phyloP scores from a whole-genome alignment of 2,888 invertebrate genomes.

The Limnephilus auricula region DNA sequence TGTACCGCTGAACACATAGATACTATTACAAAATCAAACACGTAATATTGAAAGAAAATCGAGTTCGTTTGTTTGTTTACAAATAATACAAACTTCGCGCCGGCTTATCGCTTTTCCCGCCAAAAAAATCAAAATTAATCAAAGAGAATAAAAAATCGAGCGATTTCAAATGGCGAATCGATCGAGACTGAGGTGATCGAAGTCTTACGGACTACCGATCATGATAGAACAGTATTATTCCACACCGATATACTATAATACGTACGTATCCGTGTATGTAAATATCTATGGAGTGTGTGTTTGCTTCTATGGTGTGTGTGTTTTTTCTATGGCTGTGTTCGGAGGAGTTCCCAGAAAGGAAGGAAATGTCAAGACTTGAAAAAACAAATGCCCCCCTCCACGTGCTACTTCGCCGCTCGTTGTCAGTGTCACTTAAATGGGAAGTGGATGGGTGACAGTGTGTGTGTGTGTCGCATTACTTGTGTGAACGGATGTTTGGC shows the following conservation, averaged over 20 bases:
- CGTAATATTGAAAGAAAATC: too few relatives aligned
- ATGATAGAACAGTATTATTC: background rate
- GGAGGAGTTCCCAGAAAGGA: slow-evolving; percentile 41
- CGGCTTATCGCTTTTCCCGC: background rate
- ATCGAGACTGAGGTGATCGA: slow-evolving; percentile 13
- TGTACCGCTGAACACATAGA: background rate
- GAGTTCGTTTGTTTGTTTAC: background rate
- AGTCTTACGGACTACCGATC: background rate
- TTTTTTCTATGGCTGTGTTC: background rate
- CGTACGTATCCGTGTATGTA: background rate
- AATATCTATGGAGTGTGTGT: background rate
- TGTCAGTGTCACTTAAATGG: slow-evolving; percentile 27
- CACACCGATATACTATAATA: background rate
- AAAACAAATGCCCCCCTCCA: slow-evolving; percentile 34
- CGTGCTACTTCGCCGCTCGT: slow-evolving; percentile 13
- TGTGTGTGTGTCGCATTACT: slow-evolving; percentile 20
- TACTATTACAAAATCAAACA: background rate
- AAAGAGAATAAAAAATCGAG: background rate
- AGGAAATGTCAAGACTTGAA: slow-evolving; percentile 41
- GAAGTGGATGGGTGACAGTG: background rate
- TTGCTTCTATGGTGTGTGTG: background rate
- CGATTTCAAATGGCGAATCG: slow-evolving; percentile 33
- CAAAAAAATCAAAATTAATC: background rate
- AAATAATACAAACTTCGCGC: background rate
- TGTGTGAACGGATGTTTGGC: slow-evolving; percentile 50